Conservation (phyloP, 2,113 vertebrate species). For the Chascanopsetta lugubris region DNA sequence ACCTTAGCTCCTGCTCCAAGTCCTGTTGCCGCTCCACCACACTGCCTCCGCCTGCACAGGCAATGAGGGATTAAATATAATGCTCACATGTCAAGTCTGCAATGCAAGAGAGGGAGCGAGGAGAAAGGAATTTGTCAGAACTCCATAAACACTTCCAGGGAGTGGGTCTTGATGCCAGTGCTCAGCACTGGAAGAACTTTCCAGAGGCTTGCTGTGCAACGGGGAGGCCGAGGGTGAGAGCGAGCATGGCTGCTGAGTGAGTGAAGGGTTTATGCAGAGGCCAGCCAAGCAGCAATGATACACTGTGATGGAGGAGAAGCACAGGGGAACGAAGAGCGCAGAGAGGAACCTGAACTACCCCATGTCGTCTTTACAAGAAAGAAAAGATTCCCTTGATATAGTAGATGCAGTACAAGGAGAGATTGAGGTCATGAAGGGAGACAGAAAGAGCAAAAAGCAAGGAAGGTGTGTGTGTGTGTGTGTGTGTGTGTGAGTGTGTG, state of each 20-base stretch:
- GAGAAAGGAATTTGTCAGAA: slow-evolving; percentile 81
- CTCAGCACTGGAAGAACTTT: slow-evolving; percentile 69
- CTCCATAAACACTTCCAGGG: slow-evolving; percentile 78
- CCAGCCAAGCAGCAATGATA: slow-evolving; percentile 88
- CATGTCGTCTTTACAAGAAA: slow-evolving; percentile 7
- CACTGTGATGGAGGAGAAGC: slow-evolving; percentile 68
- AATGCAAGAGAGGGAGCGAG: slow-evolving; percentile 60
- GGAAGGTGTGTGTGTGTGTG: neutral
- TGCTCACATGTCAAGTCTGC: slow-evolving; percentile 71
- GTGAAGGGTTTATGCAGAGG: slow-evolving; percentile 85
- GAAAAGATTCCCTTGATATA: neutral
- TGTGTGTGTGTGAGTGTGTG: slow-evolving; percentile 27
- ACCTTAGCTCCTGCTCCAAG: slow-evolving; percentile 55
- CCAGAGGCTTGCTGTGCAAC: slow-evolving; percentile 55
- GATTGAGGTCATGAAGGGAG: slow-evolving; percentile 29
- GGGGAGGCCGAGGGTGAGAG: slow-evolving; percentile 65
- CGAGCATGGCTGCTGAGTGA: slow-evolving; percentile 69
- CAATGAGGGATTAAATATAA: slow-evolving; percentile 77
- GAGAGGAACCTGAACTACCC: neutral
- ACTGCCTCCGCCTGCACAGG: slow-evolving; percentile 43
- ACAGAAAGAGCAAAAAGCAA: slow-evolving; percentile 22
- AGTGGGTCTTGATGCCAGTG: slow-evolving; percentile 65
- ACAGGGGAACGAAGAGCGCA: slow-evolving; percentile 28
- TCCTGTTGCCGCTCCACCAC: slow-evolving; percentile 55
- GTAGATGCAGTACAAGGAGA: slow-evolving; percentile 17